Percentiles rank a stretch among this genome's conserved stretches.
Evolutionary conservation across 2,888 invertebrate genomes (phyloP).

Genomic region (Pycnomerus fuliginosus): DNA sequence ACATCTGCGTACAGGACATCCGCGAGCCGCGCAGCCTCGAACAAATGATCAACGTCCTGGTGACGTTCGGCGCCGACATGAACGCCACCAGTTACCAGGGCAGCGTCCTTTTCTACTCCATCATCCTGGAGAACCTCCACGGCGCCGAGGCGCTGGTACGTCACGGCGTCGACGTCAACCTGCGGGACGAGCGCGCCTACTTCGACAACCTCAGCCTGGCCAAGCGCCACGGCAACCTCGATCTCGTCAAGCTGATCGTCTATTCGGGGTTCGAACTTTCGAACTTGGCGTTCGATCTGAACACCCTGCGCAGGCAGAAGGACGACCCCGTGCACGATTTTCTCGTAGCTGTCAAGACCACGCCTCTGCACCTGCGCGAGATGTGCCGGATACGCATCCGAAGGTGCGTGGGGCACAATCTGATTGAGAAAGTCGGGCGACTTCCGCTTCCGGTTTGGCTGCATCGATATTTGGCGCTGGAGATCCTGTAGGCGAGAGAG

Average conservation of each 20-base stretch:
- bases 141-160: slow-evolving; percentile 61
- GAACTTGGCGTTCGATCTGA: slow-evolving; percentile 47
- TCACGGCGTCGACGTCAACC: slow-evolving; percentile 65
- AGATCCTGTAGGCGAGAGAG: slow-evolving; percentile 45
- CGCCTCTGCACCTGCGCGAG: slow-evolving; percentile 58
- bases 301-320: slow-evolving; percentile 41
- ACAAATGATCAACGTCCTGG: slow-evolving; percentile 54
- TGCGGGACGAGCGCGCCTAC: slow-evolving; percentile 58
- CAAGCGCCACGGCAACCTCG: slow-evolving; percentile 50
- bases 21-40: slow-evolving; percentile 56
- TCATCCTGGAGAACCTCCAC: slow-evolving; percentile 50
- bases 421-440: slow-evolving; percentile 50
- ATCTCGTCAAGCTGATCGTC: slow-evolving; percentile 49
- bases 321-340: slow-evolving; percentile 47
- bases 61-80: slow-evolving; percentile 44
- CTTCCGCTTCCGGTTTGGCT: slow-evolving; percentile 60
- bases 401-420: slow-evolving; percentile 45
- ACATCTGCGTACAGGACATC: slow-evolving; percentile 62
- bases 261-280: slow-evolving; percentile 50
- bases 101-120: slow-evolving; percentile 52
- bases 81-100: slow-evolving; percentile 48
- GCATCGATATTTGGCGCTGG: slow-evolving; percentile 61
- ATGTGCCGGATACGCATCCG: slow-evolving; percentile 61
- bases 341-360: slow-evolving; percentile 40
- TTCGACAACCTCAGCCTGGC: slow-evolving; percentile 61